Evolutionary conservation across 2,797 vertebrate genomes (phyloP), one percentile per base, ranked within the genome.

Genomic region (Bradypus variegatus): DNA sequence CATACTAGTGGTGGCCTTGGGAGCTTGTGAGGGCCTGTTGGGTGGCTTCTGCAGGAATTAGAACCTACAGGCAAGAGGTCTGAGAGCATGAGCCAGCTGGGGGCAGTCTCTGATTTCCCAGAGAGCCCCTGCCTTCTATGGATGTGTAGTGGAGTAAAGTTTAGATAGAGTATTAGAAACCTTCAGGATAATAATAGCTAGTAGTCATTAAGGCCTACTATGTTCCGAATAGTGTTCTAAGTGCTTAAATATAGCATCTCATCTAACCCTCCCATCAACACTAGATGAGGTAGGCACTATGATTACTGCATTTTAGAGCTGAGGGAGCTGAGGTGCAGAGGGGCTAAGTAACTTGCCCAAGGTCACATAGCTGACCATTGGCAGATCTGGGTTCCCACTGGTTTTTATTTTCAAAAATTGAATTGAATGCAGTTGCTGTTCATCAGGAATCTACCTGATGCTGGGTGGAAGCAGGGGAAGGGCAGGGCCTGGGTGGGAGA

Each of bases 331-430:
- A 89, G 53, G 70, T 62, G 38, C 25, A 89, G 18, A 75, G 16
- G 73, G 29, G 64, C 48, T 73, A 60, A 50, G 41, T 88, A 55
- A 87, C 67, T 85, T 31, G 11, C 14, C 45, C 15, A 78, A 64
- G 31, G 31, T 58, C 67, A 70, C 53, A 36, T 19, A 85, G 10
- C 19, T 80, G 82, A 45, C 58, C 33, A 69, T 31, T 48, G 48
- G 31, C 60, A n/a, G 6, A 77, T 67, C 80, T 67, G 16, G n/a
- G 33, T 69, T 50, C 82, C 45, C 18, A 55, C 48, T 53, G 79
- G 76, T 53, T 92, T 91, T 94, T 53, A 25, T 33, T 65, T 88
- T 82, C 45, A 50, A 90, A 41, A 88, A 86, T 12, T 31, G 45
- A 73, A 4, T 62, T 31, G 77, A 85, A 48, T 60, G 29, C 3